Base-by-base conservation (phyloP, 2,888 invertebrate species). In the Ochropleura plecta region DNA sequence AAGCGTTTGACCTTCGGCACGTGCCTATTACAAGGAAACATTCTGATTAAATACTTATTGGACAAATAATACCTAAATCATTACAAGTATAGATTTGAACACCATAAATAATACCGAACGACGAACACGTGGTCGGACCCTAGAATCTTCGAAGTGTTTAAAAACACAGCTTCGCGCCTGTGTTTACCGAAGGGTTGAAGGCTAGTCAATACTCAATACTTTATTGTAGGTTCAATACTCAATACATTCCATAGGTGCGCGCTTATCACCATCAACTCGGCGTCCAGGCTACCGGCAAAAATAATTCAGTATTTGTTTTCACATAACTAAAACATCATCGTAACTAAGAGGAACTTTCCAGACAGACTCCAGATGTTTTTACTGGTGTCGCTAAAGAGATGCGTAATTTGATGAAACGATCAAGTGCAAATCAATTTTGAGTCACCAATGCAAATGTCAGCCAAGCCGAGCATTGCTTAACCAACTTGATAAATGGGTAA, bases 401-500 rank as follows among this genome's bases (percentile, higher is more conserved):
- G 51, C 12, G 9, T 30, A 49, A 71, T 80, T 64, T 63, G 14
- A 20, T 57, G 12, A 64, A 70, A 65, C 49, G 16, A 57, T n/a
- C 42, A 42, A 70, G 80, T 30, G 63, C 30, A 66, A 70, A 64
- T 51, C n/a, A 59, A 80, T 70, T 72, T 64, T 68, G 30, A 72
- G 53, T 18, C 40, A 57, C 57, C 55, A 60, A 76, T 64, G 67
- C 42, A 73, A 70, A 78, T 68, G 53, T 57, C 60, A 64, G 63
- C 6, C 44, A 69, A 53, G 69, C 30, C 57, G 14, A 64, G n/a
- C 59, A 73, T 83, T 84, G 84, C 81, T 70, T 62, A 76, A 80
- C 51, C 5, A 18, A 55, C 18, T 73, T 71, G 49, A 78, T 79
- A 59, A 51, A 80, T 66, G 20, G 16, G 65, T 71, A 85, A 82